Evolutionary conservation across 2,113 vertebrate genomes (phyloP), one percentile per base, ranked within the genome.

Genomic region (Cololabis saira): DNA sequence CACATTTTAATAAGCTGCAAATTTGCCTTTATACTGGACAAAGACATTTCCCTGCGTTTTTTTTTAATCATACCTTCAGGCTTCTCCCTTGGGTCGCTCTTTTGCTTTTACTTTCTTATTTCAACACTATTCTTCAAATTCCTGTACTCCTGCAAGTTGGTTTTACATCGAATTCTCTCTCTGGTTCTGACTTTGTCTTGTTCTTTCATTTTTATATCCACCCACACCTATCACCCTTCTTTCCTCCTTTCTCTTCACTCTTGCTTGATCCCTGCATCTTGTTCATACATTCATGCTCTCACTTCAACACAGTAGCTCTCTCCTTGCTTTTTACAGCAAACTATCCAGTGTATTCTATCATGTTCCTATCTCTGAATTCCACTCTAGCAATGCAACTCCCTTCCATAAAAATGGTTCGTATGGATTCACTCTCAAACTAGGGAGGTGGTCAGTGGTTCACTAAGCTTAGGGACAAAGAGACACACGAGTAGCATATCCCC

Each of bases 361-460:
- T 56, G 71, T 66, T n/a, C 37, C 22, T 43, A 41, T 67, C 43
- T 9, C 8, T 37, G 1, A 37, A 37, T 5, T 54, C 54, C 15
- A 19, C 15, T 49, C 55, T 19, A 45, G 58, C 60, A 63, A 45
- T n/a, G 55, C 49, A 50, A 41, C 54, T 53, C 49, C 41, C 68
- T 30, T 61, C 17, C 47, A 43, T 90, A 85, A 90, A 84, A 91
- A 86, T 71, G 50, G 74, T 78, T 71, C 76, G 52, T 82, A 84
- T 89, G 76, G 80, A 90, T 90, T 82, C 74, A 82, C 71, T 83
- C 47, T 73, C 61, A 80, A 74, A 76, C 59, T 15, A 37, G 56
- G 18, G 55, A 84, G 86, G 81, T 88, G 90, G 90, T 88, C 85
- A 87, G 64, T 48, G 76, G 80, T 86, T 87, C 81, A 82, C 74